These are phyloP conservation scores for Rhea pennata DNA, from an alignment of 2,113 vertebrate species.

Conservation along the genomic window DNA sequence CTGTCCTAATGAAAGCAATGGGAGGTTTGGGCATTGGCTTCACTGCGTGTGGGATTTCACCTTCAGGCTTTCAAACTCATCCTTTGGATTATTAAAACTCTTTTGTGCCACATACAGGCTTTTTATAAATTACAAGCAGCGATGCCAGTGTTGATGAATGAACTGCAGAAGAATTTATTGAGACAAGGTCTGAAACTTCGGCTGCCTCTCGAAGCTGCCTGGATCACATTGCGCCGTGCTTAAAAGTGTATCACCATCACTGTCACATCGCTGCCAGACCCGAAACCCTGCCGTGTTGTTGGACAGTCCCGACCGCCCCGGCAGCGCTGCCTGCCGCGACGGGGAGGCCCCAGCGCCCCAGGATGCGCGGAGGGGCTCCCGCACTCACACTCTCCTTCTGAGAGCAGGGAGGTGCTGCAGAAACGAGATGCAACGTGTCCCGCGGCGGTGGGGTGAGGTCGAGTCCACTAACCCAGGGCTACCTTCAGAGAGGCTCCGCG, in stretches of 20 bases:
- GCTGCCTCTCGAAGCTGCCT: not conserved
- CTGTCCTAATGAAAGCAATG: not conserved
- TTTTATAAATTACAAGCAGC: not conserved
- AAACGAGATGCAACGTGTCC: rapidly evolving
- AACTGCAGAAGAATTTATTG: not conserved
- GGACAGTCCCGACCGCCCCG: not conserved
- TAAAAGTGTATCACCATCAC: not conserved
- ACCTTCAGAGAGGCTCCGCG: not conserved
- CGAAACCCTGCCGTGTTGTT: not conserved
- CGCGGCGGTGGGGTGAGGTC: no score
- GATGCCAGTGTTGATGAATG: not conserved
- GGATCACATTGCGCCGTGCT: not conserved
- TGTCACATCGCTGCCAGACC: not conserved
- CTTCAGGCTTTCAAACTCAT: not conserved
- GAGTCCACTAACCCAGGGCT: not conserved
- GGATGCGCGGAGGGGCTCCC: not conserved
- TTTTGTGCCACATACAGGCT: rapidly evolving
- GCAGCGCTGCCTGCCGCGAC: not conserved
- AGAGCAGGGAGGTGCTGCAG: not conserved
- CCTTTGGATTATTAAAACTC: not conserved
- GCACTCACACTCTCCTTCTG: not conserved
- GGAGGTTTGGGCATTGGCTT: not conserved
- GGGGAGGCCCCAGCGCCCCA: no score
- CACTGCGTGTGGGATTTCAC: rapidly evolving
- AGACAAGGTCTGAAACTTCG: not conserved